Evolutionary conservation across 2,113 vertebrate genomes (phyloP).

Genomic region (Ammodytes dubius): DNA sequence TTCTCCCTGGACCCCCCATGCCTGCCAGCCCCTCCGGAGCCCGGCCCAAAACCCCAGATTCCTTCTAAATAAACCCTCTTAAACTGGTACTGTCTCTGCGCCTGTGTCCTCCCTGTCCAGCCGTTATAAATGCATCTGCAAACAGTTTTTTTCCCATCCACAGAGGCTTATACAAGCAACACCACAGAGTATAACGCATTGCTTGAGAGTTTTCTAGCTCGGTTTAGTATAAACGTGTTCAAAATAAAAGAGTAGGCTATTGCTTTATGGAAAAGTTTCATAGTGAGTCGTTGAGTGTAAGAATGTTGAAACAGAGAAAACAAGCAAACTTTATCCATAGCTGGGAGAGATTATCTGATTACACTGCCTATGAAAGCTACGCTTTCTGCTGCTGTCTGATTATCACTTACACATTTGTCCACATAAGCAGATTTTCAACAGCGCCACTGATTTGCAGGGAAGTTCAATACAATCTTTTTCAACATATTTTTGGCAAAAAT

Average conservation of each 20-base stretch:
- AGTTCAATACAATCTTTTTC: conserved; percentile 54
- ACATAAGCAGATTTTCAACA: conserved; percentile 64
- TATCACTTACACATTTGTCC: conserved; percentile 43
- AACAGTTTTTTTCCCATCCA: too few relatives aligned
- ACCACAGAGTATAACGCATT: too few relatives aligned
- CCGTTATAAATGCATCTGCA: too few relatives aligned
- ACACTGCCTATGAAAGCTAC: conserved; percentile 24
- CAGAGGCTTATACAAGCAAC: too few relatives aligned
- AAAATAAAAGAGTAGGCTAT: neutral
- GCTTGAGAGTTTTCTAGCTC: too few relatives aligned
- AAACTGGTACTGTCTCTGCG: too few relatives aligned
- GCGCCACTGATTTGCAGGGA: conserved; percentile 39
- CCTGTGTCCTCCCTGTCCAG: too few relatives aligned
- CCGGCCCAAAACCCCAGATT: too few relatives aligned
- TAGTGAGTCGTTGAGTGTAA: neutral
- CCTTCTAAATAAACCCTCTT: too few relatives aligned
- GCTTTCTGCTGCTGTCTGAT: conserved; percentile 49
- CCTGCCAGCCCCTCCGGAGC: too few relatives aligned
- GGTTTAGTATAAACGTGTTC: neutral
- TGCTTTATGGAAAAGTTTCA: conserved; percentile 1
- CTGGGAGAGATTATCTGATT: conserved; percentile 21
- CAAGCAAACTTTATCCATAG: conserved; percentile 5
- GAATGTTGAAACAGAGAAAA: conserved; percentile 17
- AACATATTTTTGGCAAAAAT: conserved; percentile 51
- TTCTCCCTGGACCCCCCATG: too few relatives aligned